These are phyloP conservation scores for Pterobdella sp. DNA, from an alignment of 2,888 invertebrate species.

Conservation along the genomic window DNA sequence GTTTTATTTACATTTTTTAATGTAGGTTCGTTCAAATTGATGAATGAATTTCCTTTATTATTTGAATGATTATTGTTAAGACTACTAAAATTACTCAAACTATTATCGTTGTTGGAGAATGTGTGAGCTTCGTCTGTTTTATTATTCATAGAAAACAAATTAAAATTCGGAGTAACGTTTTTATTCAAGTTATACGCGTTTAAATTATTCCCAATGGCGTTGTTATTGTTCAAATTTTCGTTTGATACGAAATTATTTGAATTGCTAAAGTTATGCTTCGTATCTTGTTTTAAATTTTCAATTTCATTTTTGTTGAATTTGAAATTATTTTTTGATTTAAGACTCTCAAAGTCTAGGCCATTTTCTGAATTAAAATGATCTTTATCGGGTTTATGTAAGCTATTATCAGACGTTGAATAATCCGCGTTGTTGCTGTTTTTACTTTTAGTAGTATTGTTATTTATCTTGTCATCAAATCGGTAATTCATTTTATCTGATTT, in stretches of 20 bases:
- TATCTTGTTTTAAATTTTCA: no score
- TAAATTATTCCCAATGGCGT: background rate
- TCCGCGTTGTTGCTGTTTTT: constrained; percentile 6
- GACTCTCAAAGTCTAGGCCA: constrained; percentile 5
- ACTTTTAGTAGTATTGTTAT: background rate
- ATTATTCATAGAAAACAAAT: background rate
- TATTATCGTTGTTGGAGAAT: background rate
- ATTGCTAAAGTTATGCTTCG: no score
- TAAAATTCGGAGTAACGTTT: background rate
- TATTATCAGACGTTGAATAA: background rate
- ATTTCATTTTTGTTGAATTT: background rate
- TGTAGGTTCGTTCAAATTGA: background rate
- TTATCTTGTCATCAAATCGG: background rate
- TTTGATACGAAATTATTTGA: background rate
- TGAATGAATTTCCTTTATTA: background rate
- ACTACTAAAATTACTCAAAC: background rate
- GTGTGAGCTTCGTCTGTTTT: background rate
- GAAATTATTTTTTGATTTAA: background rate
- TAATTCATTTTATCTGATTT: background rate
- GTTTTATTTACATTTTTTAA: background rate
- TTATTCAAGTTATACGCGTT: background rate
- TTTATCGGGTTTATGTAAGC: background rate
- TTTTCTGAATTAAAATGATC: background rate
- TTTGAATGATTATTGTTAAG: background rate
- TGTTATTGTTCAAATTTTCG: background rate